Base-by-base conservation (phyloP, 1,140 invertebrate genomes). In the Anoplophora glabripennis region DNA sequence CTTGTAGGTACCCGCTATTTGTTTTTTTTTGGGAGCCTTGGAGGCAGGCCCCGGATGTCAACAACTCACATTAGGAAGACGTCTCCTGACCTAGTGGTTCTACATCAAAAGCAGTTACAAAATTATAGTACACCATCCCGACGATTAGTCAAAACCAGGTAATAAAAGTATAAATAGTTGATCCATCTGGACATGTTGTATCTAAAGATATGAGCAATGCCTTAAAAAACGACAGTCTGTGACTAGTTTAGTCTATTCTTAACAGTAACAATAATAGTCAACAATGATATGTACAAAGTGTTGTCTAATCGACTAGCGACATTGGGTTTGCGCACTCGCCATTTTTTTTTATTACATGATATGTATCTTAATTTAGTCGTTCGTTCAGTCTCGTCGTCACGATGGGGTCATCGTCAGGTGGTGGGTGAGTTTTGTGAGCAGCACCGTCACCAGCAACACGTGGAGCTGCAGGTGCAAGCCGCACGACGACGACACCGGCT, bases 201-300 rank as follows among this genome's bases (percentile, higher is more conserved):
- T 57, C 64, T 65, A 65, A 62, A 65, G 59, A 54, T 65, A 59
- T 65, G 64, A 65, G 64, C 64, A 65, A 65, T 65, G 59, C 59
- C 59, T 62, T 53, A 45, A 54, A 54, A 62, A 65, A 65, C 59
- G 61, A 66, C 64, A 66, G 64, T 66, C 64, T 53, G 57, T 63
- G 60, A 66, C 64, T 66, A 66, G 63, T 66, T 52, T 63, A 66
- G 64, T 66, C 64, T 63, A 63, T 66, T 57, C 54, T 66, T 49
- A 66, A 66, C 61, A 69, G 60, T 70, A 72, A 66, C 59, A 69
- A 68, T 68, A 70, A 70, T 66, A 72, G 70, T 72, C 70, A 70
- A 72, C 70, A 72, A 66, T 69, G 59, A 72, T 72, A 72, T 70
- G 63, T 69, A 69, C 62, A 70, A 54, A 68, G 64, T 70, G 64